Percentiles rank a stretch among this genome's conserved stretches.
phyloP scores from a whole-genome alignment of 2,888 invertebrate species.

The Neoitamus cyanurus region DNA sequence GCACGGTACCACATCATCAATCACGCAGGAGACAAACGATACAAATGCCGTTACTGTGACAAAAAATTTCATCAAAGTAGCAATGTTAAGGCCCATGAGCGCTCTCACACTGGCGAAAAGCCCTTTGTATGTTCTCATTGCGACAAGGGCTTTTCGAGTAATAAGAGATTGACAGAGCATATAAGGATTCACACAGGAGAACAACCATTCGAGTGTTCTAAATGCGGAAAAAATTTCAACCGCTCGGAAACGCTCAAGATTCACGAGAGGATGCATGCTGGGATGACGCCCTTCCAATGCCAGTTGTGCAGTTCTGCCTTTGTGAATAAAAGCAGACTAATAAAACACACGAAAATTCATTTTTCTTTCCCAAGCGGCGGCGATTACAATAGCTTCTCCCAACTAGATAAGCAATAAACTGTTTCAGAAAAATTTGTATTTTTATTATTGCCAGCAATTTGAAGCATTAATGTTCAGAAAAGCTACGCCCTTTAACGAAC shows the following conservation, averaged over 20 bases:
- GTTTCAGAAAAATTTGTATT: not conserved
- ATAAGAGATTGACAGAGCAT: constrained; percentile 50
- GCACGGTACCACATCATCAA: constrained; percentile 31
- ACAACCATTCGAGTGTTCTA: constrained; percentile 49
- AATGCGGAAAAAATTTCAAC: constrained; percentile 39
- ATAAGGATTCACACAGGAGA: constrained; percentile 53
- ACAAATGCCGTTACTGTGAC: constrained; percentile 52
- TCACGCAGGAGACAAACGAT: constrained; percentile 49
- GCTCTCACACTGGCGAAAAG: constrained; percentile 53
- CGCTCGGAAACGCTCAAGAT: not conserved
- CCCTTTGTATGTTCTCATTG: constrained; percentile 53
- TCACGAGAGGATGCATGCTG: not conserved
- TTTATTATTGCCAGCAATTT: too few species aligned
- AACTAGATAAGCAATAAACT: not conserved
- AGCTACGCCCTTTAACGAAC: too few species aligned
- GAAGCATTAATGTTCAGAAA: too few species aligned
- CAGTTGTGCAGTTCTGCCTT: constrained; percentile 50
- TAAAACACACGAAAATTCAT: constrained; percentile 45
- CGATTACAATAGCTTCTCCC: not conserved
- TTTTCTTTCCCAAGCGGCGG: not conserved
- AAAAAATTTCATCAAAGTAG: constrained; percentile 52
- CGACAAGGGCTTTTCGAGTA: constrained; percentile 52
- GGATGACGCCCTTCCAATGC: not conserved
- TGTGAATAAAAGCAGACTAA: constrained; percentile 50
- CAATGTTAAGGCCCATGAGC: constrained; percentile 50